Evolutionary conservation across 1,140 invertebrate species (phyloP).

Genomic region (Cryptotermes secundus): DNA sequence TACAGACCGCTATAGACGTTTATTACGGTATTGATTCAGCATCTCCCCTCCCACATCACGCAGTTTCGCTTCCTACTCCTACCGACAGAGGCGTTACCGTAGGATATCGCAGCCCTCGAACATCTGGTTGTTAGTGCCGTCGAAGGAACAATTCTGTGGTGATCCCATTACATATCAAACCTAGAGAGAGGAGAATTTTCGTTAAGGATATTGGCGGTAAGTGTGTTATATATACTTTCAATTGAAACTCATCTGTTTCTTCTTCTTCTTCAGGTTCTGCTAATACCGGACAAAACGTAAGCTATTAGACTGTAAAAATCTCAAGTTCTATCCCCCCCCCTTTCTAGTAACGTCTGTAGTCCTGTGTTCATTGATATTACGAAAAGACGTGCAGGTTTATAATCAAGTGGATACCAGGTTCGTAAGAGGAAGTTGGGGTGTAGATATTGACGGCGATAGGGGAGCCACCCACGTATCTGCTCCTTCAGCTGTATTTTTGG

Average conservation of each 20-base stretch:
- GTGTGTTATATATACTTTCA: neutral
- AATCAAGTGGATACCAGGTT: too few species aligned
- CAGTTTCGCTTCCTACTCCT: neutral
- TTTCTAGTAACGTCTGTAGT: too few species aligned
- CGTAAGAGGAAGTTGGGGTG: too few species aligned
- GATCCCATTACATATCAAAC: neutral
- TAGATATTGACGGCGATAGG: too few species aligned
- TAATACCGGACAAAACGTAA: neutral
- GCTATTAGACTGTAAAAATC: neutral
- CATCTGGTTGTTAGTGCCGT: neutral
- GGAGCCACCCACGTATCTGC: too few species aligned
- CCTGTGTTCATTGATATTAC: too few species aligned
- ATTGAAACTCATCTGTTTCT: neutral
- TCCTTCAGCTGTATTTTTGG: too few species aligned
- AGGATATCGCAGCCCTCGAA: neutral
- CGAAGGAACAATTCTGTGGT: neutral
- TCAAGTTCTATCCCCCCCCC: too few species aligned
- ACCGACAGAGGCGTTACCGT: neutral
- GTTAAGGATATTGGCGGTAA: neutral
- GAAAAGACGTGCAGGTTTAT: too few species aligned
- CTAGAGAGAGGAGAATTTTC: neutral
- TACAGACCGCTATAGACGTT: neutral
- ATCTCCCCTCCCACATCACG: neutral
- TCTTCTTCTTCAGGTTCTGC: neutral
- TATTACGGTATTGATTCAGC: neutral